Conservation (phyloP, 2,113 vertebrate species). For the Hemichromis elongatus region DNA sequence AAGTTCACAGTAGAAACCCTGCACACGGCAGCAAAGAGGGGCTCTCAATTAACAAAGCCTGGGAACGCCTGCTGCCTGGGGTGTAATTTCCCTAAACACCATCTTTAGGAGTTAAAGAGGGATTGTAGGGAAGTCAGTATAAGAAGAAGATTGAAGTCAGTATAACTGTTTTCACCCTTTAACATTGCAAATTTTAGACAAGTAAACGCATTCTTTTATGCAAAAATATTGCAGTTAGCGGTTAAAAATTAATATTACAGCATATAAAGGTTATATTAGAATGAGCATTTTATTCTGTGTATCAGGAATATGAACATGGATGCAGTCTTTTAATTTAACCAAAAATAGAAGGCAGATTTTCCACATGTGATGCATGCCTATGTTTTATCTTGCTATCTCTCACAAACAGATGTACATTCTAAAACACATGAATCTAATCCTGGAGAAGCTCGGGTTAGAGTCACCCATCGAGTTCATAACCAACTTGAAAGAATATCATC, state of each 20-base stretch:
- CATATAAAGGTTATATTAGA: not conserved
- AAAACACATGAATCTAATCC: not conserved
- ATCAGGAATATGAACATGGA: not conserved
- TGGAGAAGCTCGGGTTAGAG: not conserved
- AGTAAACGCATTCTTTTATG: not conserved
- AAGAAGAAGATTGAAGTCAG: no score
- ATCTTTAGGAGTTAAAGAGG: conserved; percentile 23
- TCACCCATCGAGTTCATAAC: not conserved
- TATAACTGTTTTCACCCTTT: conserved; percentile 2
- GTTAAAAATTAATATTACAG: not conserved
- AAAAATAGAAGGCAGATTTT: not conserved
- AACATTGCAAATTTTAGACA: not conserved
- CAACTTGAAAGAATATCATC: not conserved
- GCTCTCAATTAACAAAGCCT: conserved; percentile 52
- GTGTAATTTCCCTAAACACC: conserved; percentile 68
- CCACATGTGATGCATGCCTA: not conserved
- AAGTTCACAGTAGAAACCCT: conserved; percentile 19
- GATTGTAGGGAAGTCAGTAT: conserved; percentile 45
- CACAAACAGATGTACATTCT: not conserved
- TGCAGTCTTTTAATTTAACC: not conserved
- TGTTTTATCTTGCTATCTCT: not conserved
- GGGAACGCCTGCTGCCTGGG: conserved; percentile 48
- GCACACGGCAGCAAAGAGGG: conserved; percentile 40
- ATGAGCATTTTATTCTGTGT: not conserved
- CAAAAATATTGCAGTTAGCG: not conserved